Conservation (phyloP, 2,113 vertebrate genomes). For the Probosciger aterrimus region DNA sequence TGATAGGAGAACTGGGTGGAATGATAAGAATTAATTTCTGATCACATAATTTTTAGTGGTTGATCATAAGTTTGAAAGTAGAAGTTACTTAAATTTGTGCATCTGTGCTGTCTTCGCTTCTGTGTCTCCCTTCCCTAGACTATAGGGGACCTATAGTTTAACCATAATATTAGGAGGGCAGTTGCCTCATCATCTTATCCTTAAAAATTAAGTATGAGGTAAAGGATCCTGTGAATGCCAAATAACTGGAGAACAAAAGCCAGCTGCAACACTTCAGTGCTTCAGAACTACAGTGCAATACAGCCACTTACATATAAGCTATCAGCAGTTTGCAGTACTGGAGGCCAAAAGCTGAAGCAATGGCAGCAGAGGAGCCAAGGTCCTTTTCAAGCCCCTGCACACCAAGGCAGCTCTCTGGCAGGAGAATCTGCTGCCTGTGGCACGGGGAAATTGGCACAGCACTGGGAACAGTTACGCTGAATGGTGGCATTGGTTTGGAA, state of each 20-base stretch:
- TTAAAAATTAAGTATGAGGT: background rate
- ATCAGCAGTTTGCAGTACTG: fast-evolving
- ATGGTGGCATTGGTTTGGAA: background rate
- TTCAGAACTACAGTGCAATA: background rate
- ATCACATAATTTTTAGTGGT: background rate
- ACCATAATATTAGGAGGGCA: background rate
- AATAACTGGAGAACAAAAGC: background rate
- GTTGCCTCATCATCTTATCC: background rate
- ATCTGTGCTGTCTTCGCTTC: background rate
- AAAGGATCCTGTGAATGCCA: background rate
- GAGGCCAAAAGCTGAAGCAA: background rate
- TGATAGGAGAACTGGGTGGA: background rate
- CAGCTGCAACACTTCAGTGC: background rate
- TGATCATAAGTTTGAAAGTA: background rate
- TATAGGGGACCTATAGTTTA: background rate
- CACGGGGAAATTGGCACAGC: background rate
- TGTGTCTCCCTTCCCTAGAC: background rate
- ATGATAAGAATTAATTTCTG: background rate
- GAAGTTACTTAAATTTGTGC: background rate
- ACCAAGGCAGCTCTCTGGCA: background rate
- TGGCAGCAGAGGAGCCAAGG: fast-evolving
- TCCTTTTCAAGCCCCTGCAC: background rate
- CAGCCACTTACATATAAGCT: background rate
- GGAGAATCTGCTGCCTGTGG: background rate
- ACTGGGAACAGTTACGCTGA: fast-evolving